Evolutionary conservation across 1,140 invertebrate species (phyloP), one percentile per base, ranked within the genome.

Genomic region (Sycophaga agraensis): DNA sequence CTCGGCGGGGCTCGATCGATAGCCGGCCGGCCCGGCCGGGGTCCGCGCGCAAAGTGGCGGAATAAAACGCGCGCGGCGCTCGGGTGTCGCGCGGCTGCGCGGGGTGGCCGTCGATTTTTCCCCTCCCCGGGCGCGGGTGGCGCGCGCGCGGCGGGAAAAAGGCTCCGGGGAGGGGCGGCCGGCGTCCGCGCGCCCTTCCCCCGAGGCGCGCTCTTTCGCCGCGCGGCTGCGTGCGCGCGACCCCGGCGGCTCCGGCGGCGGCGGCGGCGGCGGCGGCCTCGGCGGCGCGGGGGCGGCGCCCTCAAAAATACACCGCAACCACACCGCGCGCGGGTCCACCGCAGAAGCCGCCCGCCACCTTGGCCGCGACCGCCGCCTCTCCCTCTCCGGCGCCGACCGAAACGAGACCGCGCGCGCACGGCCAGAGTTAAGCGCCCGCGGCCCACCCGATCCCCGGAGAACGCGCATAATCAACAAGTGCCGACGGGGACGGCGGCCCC

Each of bases 281-380:
- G 67, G 67, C 66, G 73, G 71, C 70, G n/a, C 70, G 68, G 77
- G 76, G 78, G 79, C 77, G 77, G 79, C 73, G 77, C 77, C 77
- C 77, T 80, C 78, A 80, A 81, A 80, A 80, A 80, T 81, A 80
- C 75, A 80, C 79, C 79, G 79, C 78, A 81, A 80, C 79, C 78
- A 80, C 76, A 80, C 78, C 77, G 76, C 78, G 78, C 76, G 76
- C 76, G 78, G 77, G 71, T 81, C 78, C 71, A 80, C 79, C 79
- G 76, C 78, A 81, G 78, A 78, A 79, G 79, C 79, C 79, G 75
- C 78, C 78, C 77, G 78, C 76, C 78, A 79, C 78, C 76, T 56
- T 55, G 9, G 35, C 51, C 28, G 50, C 50, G 39, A 39, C 48
- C 51, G 12, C 53, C 7, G 19, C 9, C 40, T 45, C 4, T 11